Evolutionary conservation across 1,140 invertebrate genomes (phyloP).

Genomic region (Pygmarrhopalites habei): DNA sequence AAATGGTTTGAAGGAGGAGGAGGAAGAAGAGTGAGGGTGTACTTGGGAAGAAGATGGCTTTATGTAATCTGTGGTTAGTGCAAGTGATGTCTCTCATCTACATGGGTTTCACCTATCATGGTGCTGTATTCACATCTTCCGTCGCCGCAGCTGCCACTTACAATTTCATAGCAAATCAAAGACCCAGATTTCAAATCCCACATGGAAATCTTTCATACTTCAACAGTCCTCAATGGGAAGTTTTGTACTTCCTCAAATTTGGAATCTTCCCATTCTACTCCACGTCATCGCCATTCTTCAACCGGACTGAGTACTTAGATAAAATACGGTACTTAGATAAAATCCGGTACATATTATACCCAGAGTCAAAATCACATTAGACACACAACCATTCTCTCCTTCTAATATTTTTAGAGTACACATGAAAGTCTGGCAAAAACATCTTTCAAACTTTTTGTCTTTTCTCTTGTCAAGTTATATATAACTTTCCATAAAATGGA

Average conservation of each 20-base stretch:
- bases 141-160: neutral
- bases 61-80: no score
- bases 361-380: no score
- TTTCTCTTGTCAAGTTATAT: no score
- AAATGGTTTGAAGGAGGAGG: no score
- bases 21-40: no score
- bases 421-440: neutral
- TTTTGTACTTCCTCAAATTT: slow-evolving; percentile 23
- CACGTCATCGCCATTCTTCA: slow-evolving; percentile 17
- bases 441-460: no score
- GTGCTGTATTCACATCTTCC: neutral
- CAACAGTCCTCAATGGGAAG: slow-evolving; percentile 21
- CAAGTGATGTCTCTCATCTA: no score
- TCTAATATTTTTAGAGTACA: neutral
- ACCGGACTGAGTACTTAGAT: slow-evolving; percentile 18
- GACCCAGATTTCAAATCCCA: slow-evolving; percentile 24
- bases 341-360: no score
- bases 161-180: slow-evolving; percentile 21
- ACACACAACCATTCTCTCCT: neutral
- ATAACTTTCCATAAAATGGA: no score
- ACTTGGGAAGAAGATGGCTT: no score
- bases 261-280: slow-evolving; percentile 21
- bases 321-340: slow-evolving; percentile 14
- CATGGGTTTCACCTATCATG: no score
- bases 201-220: slow-evolving; percentile 24